Evolutionary conservation across 2,888 invertebrate genomes (phyloP).

Genomic region (Diaphora mendica): DNA sequence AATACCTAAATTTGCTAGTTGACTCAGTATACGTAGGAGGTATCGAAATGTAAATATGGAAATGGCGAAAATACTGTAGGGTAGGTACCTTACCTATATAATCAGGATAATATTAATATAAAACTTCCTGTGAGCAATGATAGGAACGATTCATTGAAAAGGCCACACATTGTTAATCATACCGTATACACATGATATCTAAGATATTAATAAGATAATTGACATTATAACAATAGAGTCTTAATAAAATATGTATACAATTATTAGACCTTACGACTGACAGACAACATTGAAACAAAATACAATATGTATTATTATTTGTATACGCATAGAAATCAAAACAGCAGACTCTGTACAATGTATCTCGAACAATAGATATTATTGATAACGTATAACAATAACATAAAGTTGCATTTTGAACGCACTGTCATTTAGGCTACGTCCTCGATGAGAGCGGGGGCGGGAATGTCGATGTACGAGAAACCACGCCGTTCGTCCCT

Average conservation of each 20-base stretch:
- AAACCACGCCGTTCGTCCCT: not conserved
- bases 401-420: slow-evolving; percentile 37
- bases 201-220: slow-evolving; percentile 19
- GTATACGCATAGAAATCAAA: slow-evolving; percentile 55
- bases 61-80: not conserved
- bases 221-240: slow-evolving; percentile 18
- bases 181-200: slow-evolving; percentile 12
- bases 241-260: slow-evolving; percentile 48
- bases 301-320: slow-evolving; percentile 60
- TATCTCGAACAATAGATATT: slow-evolving; percentile 68
- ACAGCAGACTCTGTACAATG: slow-evolving; percentile 54
- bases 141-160: slow-evolving; percentile 2
- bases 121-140: slow-evolving; percentile 10
- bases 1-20: too few relatives aligned
- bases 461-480: not conserved
- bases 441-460: not conserved
- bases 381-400: slow-evolving; percentile 48
- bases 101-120: not conserved
- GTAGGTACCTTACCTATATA: not conserved
- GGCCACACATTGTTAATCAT: slow-evolving; percentile 9
- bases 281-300: slow-evolving; percentile 50
- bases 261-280: slow-evolving; percentile 47
- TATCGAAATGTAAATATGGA: not conserved
- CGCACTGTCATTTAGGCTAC: slow-evolving; percentile 4
- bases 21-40: too few relatives aligned